Conservation (phyloP, 23 tunicate species). For the Botrylloides violaceus region DNA sequence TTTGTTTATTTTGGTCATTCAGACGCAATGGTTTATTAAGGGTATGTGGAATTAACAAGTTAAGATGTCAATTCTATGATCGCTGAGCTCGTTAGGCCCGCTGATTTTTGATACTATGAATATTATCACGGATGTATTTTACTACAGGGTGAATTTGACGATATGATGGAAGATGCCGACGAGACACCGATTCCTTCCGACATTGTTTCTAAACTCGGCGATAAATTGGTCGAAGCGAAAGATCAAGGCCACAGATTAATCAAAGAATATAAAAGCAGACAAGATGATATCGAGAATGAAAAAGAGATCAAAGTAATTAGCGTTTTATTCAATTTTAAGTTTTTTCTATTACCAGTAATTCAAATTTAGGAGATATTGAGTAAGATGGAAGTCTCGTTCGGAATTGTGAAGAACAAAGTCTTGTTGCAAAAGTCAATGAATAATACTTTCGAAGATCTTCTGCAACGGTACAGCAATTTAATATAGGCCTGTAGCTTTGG, state of each 20-base stretch:
- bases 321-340: background rate
- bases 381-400: constrained; percentile 14
- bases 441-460: background rate
- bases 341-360: background rate
- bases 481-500: too few relatives aligned
- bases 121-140: too few relatives aligned
- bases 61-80: too few relatives aligned
- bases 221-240: background rate
- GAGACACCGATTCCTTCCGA: background rate
- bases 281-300: background rate
- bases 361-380: constrained; percentile 1
- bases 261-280: background rate
- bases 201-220: background rate
- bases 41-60: too few relatives aligned
- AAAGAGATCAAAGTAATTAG: constrained; percentile 1
- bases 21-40: too few relatives aligned
- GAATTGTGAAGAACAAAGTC: constrained; percentile 21
- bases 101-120: too few relatives aligned
- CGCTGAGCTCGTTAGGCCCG: too few relatives aligned
- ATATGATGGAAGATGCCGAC: constrained; percentile 12
- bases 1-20: too few relatives aligned
- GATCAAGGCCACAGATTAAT: background rate
- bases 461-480: constrained; percentile 5
- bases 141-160: constrained; percentile 21
- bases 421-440: constrained; percentile 14